Evolutionary conservation across 2,113 vertebrate genomes (phyloP).

Genomic region (Hippoglossus stenolepis): DNA sequence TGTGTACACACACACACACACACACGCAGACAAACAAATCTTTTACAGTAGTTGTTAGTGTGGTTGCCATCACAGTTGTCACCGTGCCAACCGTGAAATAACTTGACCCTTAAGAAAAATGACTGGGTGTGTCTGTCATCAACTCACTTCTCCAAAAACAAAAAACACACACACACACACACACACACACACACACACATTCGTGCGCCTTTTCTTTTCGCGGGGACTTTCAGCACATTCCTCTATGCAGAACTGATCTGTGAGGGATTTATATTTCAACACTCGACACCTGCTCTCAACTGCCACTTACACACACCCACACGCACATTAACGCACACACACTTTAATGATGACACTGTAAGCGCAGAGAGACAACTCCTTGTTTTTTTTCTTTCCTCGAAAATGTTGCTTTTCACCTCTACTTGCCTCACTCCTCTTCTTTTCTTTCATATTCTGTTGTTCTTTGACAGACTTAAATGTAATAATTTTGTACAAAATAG

Average conservation of each 20-base stretch:
- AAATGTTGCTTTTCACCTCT: neutral
- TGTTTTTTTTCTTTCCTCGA: constrained; percentile 19
- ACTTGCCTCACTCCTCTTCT: neutral
- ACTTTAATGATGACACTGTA: constrained; percentile 9
- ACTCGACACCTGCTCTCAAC: constrained; percentile 73
- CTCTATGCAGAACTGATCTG: constrained; percentile 57
- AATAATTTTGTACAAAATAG: neutral
- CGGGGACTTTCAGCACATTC: constrained; percentile 65
- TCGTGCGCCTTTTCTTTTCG: neutral
- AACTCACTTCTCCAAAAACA: neutral
- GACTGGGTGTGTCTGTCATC: constrained; percentile 53
- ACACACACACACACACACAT: neutral
- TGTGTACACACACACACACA: no score
- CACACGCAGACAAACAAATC: no score
- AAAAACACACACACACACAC: neutral
- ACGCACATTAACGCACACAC: constrained; percentile 17
- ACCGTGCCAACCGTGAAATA: constrained; percentile 27
- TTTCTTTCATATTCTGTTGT: neutral
- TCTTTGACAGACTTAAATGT: neutral
- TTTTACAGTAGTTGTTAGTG: neutral
- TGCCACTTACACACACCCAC: constrained; percentile 41
- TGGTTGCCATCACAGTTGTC: constrained; percentile 13
- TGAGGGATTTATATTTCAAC: constrained; percentile 71
- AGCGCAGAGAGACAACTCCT: constrained; percentile 20
- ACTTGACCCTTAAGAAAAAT: constrained; percentile 25